Evolutionary conservation across 2,888 invertebrate species (phyloP).

Genomic region (Ophonus ardosiacus): DNA sequence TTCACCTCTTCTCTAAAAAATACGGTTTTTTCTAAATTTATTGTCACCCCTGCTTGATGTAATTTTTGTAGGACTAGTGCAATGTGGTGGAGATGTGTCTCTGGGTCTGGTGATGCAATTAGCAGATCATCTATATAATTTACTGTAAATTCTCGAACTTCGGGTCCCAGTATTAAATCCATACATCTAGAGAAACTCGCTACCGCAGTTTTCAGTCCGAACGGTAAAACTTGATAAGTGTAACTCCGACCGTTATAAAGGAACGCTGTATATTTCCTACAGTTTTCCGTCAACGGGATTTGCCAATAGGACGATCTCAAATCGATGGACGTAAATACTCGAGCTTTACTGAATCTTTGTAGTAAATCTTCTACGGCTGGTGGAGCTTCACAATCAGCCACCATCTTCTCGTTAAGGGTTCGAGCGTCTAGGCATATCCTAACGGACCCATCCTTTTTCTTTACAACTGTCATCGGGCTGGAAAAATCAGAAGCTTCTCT

Average conservation of each 20-base stretch:
- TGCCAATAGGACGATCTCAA: slow-evolving; percentile 66
- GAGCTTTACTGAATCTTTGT: slow-evolving; percentile 55
- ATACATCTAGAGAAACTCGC: slow-evolving; percentile 68
- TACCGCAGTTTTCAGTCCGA: slow-evolving; percentile 60
- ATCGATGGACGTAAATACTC: slow-evolving; percentile 58
- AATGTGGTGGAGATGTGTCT: slow-evolving; percentile 67
- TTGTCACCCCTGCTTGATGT: slow-evolving; percentile 66
- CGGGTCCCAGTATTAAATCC: slow-evolving; percentile 67
- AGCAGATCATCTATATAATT: slow-evolving; percentile 70
- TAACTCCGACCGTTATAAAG: slow-evolving; percentile 66
- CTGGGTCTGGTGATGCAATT: slow-evolving; percentile 67
- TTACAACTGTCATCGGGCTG: slow-evolving; percentile 69
- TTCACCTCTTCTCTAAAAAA: slow-evolving; percentile 64
- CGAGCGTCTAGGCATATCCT: slow-evolving; percentile 71
- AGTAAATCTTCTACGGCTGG: slow-evolving; percentile 65
- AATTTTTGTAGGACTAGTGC: slow-evolving; percentile 65
- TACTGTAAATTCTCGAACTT: slow-evolving; percentile 27
- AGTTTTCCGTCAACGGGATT: slow-evolving; percentile 66
- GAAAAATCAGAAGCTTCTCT: slow-evolving; percentile 69
- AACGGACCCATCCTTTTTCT: slow-evolving; percentile 69
- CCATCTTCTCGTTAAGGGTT: slow-evolving; percentile 69
- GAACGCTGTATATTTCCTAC: slow-evolving; percentile 67
- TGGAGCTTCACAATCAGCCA: slow-evolving; percentile 69
- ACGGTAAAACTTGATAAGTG: slow-evolving; percentile 68
- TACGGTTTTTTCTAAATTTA: slow-evolving; percentile 67